Evolutionary conservation across 2,113 vertebrate species (phyloP), one percentile per base, ranked within the genome.

Genomic region (Hiodon alosoides): DNA sequence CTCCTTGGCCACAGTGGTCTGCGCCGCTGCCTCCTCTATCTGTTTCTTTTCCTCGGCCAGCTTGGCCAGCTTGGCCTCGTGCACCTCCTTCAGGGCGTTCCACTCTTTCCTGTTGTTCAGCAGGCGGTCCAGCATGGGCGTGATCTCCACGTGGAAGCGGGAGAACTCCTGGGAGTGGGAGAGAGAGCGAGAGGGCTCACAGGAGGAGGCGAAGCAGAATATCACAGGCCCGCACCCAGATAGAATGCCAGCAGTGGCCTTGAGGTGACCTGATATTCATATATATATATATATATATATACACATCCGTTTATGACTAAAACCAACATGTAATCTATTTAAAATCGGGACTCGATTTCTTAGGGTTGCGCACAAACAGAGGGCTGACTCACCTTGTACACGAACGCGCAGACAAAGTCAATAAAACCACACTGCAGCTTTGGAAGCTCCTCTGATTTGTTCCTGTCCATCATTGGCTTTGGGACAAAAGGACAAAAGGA

Each of bases 41-140:
- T 84, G 87, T 62, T 86, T 86, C 81, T 89, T 90, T 7, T 71
- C 89, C 3, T 70, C 89, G 7, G 92, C 91, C 1, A 92, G 65
- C 0, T 47, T 83, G 0, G 90, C 90, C 75, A 92, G 0, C 58
- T 92, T 93, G 81, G 87, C 91, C 10, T 93, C 91, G 3, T 93
- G 80, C 69, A n/a, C 66, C 82, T 93, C 91, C 81, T 92, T 91
- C 77, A 90, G 79, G 14, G 88, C 88, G 50, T 91, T 93, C 92
- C 92, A 93, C 84, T 93, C 90, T 81, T 91, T 92, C 80, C 92
- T 87, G 90, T 93, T 93, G 88, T 93, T 92, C 69, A 91, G 3
- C 66, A 93, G 87, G 7, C 92, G 88, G 0, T 91, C 90, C 79
- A 91, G 80, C 92, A 93, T 93, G 47, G 90, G 91, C 0, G 91